Conservation (phyloP, 2,888 invertebrate species). For the Drosophila helvetica region DNA sequence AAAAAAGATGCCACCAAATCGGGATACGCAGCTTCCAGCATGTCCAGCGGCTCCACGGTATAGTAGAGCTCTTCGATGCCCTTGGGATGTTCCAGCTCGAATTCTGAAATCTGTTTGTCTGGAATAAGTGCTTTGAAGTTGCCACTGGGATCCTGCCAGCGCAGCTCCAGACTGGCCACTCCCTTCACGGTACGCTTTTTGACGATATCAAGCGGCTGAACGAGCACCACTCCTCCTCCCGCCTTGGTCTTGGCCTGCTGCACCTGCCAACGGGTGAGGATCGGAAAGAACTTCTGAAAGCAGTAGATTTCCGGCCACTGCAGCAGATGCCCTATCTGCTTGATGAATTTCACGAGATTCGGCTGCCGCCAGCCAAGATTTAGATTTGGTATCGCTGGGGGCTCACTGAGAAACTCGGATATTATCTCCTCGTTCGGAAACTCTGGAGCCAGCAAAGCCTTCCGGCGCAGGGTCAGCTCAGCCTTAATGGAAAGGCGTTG, state of each 20-base stretch:
- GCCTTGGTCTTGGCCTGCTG: constrained; percentile 37
- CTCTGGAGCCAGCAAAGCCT: constrained; percentile 86
- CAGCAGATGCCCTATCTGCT: constrained; percentile 87
- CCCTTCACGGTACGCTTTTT: constrained; percentile 86
- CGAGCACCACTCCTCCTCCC: constrained; percentile 49
- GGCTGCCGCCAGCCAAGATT: constrained; percentile 88
- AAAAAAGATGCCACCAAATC: constrained; percentile 86
- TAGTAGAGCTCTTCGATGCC: constrained; percentile 85
- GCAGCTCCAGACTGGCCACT: constrained; percentile 89
- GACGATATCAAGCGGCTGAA: constrained; percentile 85
- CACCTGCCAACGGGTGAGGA: constrained; percentile 91
- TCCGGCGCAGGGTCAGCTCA: constrained; percentile 88
- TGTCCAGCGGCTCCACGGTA: constrained; percentile 88
- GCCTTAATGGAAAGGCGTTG: constrained; percentile 87
- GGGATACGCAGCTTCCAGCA: constrained; percentile 87
- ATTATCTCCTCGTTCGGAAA: constrained; percentile 91
- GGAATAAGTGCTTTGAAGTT: constrained; percentile 87
- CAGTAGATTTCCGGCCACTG: constrained; percentile 91
- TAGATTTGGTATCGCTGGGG: constrained; percentile 85
- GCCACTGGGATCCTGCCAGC: constrained; percentile 87
- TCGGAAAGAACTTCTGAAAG: constrained; percentile 90
- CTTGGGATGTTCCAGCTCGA: constrained; percentile 84
- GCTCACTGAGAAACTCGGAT: constrained; percentile 88
- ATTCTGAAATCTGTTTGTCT: constrained; percentile 85
- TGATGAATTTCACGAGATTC: constrained; percentile 88